phyloP scores from a whole-genome alignment of 2,797 vertebrate genomes.

The Odontamblyopus rebecca region DNA sequence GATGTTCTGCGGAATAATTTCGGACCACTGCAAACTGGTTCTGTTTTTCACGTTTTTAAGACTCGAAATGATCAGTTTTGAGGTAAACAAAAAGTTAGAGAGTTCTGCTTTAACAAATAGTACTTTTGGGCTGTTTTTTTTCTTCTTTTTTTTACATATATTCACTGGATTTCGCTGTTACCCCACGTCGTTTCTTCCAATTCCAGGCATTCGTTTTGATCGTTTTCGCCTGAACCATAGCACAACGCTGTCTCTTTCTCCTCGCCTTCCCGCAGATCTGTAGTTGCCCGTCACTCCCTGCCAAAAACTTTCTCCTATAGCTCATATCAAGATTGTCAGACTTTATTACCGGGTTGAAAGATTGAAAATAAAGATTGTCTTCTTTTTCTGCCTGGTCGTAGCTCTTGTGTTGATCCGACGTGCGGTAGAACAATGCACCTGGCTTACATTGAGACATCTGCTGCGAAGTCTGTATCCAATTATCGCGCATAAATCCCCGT shows the following conservation, averaged over 20 bases:
- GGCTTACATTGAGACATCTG: slow-evolving; percentile 21
- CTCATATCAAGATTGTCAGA: slow-evolving; percentile 62
- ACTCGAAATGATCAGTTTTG: neutral
- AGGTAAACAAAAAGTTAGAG: neutral
- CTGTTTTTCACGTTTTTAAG: too few relatives aligned
- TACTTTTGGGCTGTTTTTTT: neutral
- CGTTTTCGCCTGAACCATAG: slow-evolving; percentile 28
- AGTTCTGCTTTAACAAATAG: neutral
- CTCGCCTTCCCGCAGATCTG: slow-evolving; percentile 59
- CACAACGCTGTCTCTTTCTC: slow-evolving; percentile 32
- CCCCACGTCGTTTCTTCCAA: neutral
- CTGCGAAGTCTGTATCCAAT: slow-evolving; percentile 36
- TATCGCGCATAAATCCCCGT: slow-evolving; percentile 25
- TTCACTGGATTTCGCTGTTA: neutral
- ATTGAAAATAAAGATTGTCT: slow-evolving; percentile 68
- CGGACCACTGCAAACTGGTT: too few relatives aligned
- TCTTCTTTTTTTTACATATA: neutral
- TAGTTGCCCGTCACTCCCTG: slow-evolving; percentile 62
- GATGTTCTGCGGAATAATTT: too few relatives aligned
- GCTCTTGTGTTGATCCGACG: neutral
- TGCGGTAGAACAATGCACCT: neutral
- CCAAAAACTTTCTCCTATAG: slow-evolving; percentile 54
- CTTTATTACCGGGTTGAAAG: slow-evolving; percentile 65
- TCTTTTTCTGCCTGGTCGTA: slow-evolving; percentile 38
- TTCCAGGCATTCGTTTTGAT: neutral